Percentiles rank a stretch among this genome's conserved stretches.
phyloP scores from a whole-genome alignment of 2,888 invertebrate genomes.

The Nowickia ferox region DNA sequence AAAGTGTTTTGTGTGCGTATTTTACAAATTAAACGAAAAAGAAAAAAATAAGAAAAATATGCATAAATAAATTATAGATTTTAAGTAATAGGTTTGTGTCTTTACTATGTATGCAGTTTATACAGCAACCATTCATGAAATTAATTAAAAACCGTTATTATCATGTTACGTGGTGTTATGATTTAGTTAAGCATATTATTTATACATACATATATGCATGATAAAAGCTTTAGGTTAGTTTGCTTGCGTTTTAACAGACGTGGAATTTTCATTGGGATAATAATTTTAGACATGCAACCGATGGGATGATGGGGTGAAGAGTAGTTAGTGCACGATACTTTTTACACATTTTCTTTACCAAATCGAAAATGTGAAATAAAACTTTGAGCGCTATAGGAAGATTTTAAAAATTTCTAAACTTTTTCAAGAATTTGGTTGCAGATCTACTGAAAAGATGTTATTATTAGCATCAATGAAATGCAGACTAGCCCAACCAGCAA shows the following conservation, averaged over 20 bases:
- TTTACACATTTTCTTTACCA: neutral
- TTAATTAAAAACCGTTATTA: conserved; percentile 12
- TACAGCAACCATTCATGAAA: conserved; percentile 54
- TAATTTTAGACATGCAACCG: conserved; percentile 53
- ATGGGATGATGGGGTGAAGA: neutral
- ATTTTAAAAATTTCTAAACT: too few relatives aligned
- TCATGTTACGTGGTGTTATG: neutral
- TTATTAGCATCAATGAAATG: too few relatives aligned
- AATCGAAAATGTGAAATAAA: neutral
- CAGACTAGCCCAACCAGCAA: too few relatives aligned
- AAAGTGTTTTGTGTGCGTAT: conserved; percentile 56
- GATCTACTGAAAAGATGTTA: too few relatives aligned
- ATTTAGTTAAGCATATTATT: conserved; percentile 2
- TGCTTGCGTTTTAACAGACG: neutral
- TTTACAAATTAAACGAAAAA: conserved; percentile 74
- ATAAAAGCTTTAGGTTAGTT: neutral
- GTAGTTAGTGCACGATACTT: neutral
- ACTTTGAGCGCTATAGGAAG: too few relatives aligned
- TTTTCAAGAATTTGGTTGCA: too few relatives aligned
- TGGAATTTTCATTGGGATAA: conserved; percentile 20
- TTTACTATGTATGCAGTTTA: conserved; percentile 37
- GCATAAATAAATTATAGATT: conserved; percentile 26
- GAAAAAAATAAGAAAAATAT: conserved; percentile 67
- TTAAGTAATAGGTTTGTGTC: conserved; percentile 26
- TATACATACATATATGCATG: neutral